Percentiles rank a stretch among this genome's conserved stretches.
Evolutionary conservation across 2,888 invertebrate species (phyloP).

Genomic region (Pollenia griseotomentosa): DNA sequence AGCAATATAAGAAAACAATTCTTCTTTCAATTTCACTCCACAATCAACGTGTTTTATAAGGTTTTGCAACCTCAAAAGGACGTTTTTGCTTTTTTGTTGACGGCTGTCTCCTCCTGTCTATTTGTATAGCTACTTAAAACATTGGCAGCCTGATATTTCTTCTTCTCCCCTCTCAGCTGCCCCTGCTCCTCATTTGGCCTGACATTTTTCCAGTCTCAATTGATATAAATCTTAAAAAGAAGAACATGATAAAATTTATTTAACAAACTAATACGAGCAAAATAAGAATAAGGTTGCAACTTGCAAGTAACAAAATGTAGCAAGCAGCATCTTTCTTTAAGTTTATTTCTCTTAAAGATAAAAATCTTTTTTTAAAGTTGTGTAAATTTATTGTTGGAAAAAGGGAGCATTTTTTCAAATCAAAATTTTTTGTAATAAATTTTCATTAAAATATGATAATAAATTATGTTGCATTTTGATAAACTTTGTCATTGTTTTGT

Average conservation of each 20-base stretch:
- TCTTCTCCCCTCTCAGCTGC: not conserved
- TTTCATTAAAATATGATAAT: conserved; percentile 46
- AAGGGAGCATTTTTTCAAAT: conserved; percentile 11
- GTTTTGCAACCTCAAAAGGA: conserved; percentile 55
- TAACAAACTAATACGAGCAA: conserved; percentile 37
- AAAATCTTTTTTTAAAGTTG: conserved; percentile 39
- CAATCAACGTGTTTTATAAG: conserved; percentile 22
- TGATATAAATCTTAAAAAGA: conserved; percentile 62
- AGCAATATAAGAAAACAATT: conserved; percentile 34
- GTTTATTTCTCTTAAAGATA: conserved; percentile 39
- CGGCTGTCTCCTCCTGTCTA: conserved; percentile 66
- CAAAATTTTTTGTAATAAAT: conserved; percentile 41
- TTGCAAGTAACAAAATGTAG: not conserved
- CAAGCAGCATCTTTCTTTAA: conserved; percentile 19
- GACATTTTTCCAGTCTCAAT: conserved; percentile 10
- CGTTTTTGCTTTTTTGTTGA: conserved; percentile 47
- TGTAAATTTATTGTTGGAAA: not conserved
- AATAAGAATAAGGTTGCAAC: conserved; percentile 8
- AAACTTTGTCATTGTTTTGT: conserved; percentile 31
- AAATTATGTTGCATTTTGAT: conserved; percentile 49
- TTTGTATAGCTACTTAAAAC: conserved; percentile 40
- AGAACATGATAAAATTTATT: conserved; percentile 67
- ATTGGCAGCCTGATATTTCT: not conserved
- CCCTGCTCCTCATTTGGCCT: not conserved
- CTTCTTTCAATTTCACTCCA: not conserved